phyloP scores from a whole-genome alignment of 2,113 vertebrate genomes.

The Crocuta crocuta region DNA sequence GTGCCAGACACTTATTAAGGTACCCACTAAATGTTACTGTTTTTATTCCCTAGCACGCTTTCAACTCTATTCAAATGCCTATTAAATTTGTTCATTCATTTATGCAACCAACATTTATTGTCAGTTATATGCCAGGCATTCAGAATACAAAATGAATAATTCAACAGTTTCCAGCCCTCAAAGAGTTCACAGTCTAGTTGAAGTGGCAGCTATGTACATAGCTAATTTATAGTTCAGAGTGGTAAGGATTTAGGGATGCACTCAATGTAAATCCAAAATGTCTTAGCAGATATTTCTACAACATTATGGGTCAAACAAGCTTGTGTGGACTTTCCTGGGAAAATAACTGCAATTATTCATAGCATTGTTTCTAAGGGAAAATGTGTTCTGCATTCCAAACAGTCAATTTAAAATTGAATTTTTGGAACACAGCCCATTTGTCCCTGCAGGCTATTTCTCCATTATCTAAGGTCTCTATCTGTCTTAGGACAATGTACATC shows the following conservation, averaged over 20 bases:
- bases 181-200: conserved; percentile 77
- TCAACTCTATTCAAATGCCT: conserved; percentile 69
- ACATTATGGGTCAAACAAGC: conserved; percentile 55
- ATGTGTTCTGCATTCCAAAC: conserved; percentile 75
- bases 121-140: conserved; percentile 77
- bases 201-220: conserved; percentile 58
- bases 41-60: conserved; percentile 73
- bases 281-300: conserved; percentile 63
- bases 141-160: conserved; percentile 82
- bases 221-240: conserved; percentile 74
- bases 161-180: conserved; percentile 77
- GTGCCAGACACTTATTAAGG: conserved; percentile 46
- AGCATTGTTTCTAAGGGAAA: conserved; percentile 73
- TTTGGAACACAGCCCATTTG: conserved; percentile 70
- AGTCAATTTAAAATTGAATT: conserved; percentile 71
- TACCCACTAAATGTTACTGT: conserved; percentile 68
- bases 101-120: conserved; percentile 81
- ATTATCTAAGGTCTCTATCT: conserved; percentile 48
- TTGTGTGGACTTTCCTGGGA: conserved; percentile 40
- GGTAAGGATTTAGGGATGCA: conserved; percentile 56
- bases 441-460: conserved; percentile 29
- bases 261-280: conserved; percentile 62
- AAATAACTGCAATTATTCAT: conserved; percentile 75
- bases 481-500: conserved; percentile 43
- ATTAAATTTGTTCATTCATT: conserved; percentile 78